A percentile compares a stretch with the other conserved stretches of the same genome.
These are phyloP conservation scores for Ceratosolen solmsi DNA, from an alignment of 1,140 invertebrate genomes.

Conservation along the genomic window DNA sequence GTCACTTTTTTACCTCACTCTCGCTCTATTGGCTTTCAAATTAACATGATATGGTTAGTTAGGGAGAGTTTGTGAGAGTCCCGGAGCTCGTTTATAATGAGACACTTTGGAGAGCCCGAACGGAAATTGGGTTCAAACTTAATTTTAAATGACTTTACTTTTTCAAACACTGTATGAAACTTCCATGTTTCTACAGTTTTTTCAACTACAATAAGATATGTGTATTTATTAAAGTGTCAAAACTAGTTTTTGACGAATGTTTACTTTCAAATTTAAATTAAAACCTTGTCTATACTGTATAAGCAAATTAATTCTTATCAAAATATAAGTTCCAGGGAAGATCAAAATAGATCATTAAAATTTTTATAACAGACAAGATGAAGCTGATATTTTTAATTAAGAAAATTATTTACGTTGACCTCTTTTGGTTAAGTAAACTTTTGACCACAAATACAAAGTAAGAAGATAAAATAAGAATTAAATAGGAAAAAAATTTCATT, in stretches of 20 bases:
- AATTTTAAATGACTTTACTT: slow-evolving; percentile 23
- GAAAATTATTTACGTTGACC: too few species aligned
- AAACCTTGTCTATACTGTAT: not conserved
- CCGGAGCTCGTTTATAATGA: slow-evolving; percentile 41
- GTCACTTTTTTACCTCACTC: slow-evolving; percentile 28
- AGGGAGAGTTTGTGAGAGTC: slow-evolving; percentile 24
- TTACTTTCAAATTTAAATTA: not conserved
- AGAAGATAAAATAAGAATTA: too few species aligned
- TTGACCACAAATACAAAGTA: too few species aligned
- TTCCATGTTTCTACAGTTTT: not conserved
- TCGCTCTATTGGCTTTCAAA: slow-evolving; percentile 37
- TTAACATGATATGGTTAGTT: slow-evolving; percentile 48
- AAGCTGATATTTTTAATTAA: too few species aligned
- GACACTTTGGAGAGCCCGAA: slow-evolving; percentile 15
- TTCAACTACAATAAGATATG: too few species aligned
- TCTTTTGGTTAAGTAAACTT: too few species aligned
- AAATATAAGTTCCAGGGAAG: too few species aligned
- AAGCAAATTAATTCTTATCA: too few species aligned
- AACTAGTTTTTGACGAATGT: not conserved
- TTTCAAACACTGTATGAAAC: not conserved
- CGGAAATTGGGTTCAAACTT: slow-evolving; percentile 17
- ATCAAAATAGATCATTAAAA: too few species aligned
- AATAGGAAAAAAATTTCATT: too few species aligned
- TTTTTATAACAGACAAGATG: too few species aligned
- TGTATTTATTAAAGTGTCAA: not conserved